Evolutionary conservation across 2,113 vertebrate genomes (phyloP).

Genomic region (Trochalopteron elliotii): DNA sequence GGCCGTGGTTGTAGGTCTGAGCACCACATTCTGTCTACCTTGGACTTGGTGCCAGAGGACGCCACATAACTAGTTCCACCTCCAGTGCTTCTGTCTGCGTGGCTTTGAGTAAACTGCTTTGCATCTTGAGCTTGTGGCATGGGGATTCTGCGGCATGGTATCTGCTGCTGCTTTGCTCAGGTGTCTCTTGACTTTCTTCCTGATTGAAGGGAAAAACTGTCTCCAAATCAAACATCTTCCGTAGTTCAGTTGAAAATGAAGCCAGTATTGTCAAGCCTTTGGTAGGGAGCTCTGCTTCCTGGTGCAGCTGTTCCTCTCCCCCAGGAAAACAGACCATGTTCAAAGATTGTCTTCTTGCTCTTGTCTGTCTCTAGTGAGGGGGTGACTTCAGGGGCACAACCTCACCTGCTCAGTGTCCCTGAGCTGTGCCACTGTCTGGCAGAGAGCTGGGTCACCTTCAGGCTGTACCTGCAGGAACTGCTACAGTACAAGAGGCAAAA

Average conservation of each 20-base stretch:
- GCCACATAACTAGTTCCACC: background rate
- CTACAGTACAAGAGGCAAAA: constrained; percentile 94
- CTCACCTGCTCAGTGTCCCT: constrained; percentile 88
- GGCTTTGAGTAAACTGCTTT: background rate
- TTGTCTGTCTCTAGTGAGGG: constrained; percentile 80
- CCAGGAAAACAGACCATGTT: background rate
- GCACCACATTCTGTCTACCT: background rate
- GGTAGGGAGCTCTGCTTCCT: background rate
- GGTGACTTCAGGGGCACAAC: constrained; percentile 78
- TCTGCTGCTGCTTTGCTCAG: background rate
- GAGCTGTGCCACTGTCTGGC: constrained; percentile 96
- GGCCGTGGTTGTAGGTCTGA: background rate
- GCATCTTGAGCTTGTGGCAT: background rate
- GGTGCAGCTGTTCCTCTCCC: background rate
- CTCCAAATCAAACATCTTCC: background rate
- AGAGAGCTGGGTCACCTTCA: constrained; percentile 94
- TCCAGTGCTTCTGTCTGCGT: background rate
- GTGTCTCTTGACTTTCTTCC: background rate
- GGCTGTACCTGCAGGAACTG: constrained; percentile 90
- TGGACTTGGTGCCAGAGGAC: background rate
- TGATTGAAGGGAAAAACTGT: background rate
- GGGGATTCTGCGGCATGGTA: background rate
- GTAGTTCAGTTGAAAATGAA: background rate
- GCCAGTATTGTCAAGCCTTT: background rate
- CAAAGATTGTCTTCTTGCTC: constrained; percentile 64